Evolutionary conservation across 2,797 vertebrate genomes (phyloP).

Genomic region (Oryzias dopingdopingensis): DNA sequence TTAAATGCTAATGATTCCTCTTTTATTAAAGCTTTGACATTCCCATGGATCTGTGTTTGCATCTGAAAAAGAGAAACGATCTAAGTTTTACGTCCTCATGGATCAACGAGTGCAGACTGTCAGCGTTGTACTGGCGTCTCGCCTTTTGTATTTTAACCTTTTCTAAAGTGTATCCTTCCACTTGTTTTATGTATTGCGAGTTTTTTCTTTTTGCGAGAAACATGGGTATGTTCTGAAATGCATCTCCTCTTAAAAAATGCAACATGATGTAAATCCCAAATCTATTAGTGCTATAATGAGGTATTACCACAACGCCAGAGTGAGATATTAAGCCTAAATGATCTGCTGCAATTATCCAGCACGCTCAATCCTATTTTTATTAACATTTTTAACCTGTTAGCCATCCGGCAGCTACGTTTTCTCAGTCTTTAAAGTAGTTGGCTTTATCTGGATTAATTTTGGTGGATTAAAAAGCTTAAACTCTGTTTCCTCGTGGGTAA

Average conservation of each 20-base stretch:
- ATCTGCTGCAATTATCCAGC: no score
- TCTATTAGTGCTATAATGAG: slow-evolving; percentile 23
- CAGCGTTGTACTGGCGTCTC: slow-evolving; percentile 67
- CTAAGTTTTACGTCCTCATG: slow-evolving; percentile 35
- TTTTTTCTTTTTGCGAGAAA: neutral
- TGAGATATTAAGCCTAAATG: slow-evolving; percentile 18
- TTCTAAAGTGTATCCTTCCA: slow-evolving; percentile 9
- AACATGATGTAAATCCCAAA: slow-evolving; percentile 27
- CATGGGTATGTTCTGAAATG: slow-evolving; percentile 5
- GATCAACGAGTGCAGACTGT: slow-evolving; percentile 36
- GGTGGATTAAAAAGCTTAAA: slow-evolving; percentile 25
- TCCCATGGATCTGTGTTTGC: slow-evolving; percentile 45
- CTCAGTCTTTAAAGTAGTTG: slow-evolving; percentile 16
- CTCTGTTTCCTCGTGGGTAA: slow-evolving; percentile 21
- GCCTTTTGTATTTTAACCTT: slow-evolving; percentile 51
- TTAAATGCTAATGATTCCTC: slow-evolving; percentile 73
- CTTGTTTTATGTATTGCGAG: slow-evolving; percentile 22
- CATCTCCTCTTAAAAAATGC: slow-evolving; percentile 31
- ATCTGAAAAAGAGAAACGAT: slow-evolving; percentile 6
- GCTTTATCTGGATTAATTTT: slow-evolving; percentile 37
- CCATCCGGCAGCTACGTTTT: slow-evolving; percentile 10
- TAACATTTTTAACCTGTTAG: slow-evolving; percentile 1
- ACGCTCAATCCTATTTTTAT: no score
- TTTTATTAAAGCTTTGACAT: slow-evolving; percentile 69
- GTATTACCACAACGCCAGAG: neutral